Percentiles rank a stretch among this genome's conserved stretches.
Conservation (phyloP, 2,888 invertebrate genomes). For the Pediacus dermestoides region DNA sequence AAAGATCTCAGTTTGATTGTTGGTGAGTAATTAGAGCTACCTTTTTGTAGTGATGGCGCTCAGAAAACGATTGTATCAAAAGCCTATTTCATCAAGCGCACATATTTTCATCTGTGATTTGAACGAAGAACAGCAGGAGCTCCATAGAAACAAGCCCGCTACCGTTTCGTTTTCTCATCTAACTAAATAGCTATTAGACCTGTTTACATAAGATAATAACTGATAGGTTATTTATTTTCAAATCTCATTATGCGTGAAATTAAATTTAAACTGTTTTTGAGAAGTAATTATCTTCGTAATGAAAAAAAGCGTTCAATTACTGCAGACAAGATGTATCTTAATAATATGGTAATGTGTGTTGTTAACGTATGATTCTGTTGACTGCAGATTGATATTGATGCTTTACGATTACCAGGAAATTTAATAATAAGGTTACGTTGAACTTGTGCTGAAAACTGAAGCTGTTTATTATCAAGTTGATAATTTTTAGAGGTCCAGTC, state of each 20-base stretch:
- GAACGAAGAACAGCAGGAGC: conserved; percentile 23
- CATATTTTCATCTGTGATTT: conserved; percentile 24
- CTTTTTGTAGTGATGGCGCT: conserved; percentile 23
- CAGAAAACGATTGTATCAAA: conserved; percentile 10
- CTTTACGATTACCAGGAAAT: no score
- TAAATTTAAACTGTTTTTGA: conserved; percentile 32
- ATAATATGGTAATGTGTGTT: conserved; percentile 8
- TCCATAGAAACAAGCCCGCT: conserved; percentile 21
- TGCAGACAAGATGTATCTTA: conserved; percentile 22
- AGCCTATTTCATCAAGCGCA: not conserved
- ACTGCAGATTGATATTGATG: no score
- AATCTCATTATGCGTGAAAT: conserved; percentile 34
- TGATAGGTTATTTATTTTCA: conserved; percentile 33
- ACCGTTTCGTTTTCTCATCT: conserved; percentile 21
- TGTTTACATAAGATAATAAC: conserved; percentile 32
- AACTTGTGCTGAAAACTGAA: no score
- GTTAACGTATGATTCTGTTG: no score
- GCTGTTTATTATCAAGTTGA: no score
- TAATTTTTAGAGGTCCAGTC: no score
- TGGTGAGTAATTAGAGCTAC: conserved; percentile 19
- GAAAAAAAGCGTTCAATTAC: conserved; percentile 20
- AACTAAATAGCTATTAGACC: conserved; percentile 23
- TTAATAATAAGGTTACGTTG: no score
- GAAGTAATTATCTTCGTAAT: conserved; percentile 28
- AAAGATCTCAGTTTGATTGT: conserved; percentile 22